These are phyloP conservation scores for Borostomias antarcticus DNA, from an alignment of 2,797 vertebrate species.

Conservation along the genomic window DNA sequence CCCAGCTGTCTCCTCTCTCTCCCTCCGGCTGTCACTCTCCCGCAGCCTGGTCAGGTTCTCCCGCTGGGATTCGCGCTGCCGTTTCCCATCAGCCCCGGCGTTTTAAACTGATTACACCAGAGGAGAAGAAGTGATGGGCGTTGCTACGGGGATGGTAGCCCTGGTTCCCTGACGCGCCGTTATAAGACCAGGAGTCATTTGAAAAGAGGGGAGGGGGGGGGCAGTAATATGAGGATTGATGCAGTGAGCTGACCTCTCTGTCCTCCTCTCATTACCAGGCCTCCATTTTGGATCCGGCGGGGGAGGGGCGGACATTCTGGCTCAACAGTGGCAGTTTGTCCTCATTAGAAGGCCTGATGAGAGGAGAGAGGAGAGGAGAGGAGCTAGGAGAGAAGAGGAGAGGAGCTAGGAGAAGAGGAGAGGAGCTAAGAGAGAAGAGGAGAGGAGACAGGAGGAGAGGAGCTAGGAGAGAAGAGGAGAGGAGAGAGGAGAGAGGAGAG, in stretches of 20 bases:
- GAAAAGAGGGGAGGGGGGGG: conserved; percentile 72
- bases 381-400: too few relatives aligned
- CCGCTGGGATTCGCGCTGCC: conserved; percentile 59
- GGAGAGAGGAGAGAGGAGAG: too few relatives aligned
- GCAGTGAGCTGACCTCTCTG: conserved; percentile 73
- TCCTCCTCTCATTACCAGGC: conserved; percentile 79
- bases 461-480: too few relatives aligned
- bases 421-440: too few relatives aligned
- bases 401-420: too few relatives aligned
- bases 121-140: conserved; percentile 68
- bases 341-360: conserved; percentile 91
- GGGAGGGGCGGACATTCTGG: conserved; percentile 83
- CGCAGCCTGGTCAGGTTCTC: conserved; percentile 39
- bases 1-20: conserved; percentile 4
- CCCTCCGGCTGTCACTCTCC: background rate
- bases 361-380: too few relatives aligned
- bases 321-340: conserved; percentile 87
- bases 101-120: conserved; percentile 78
- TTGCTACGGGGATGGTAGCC: conserved; percentile 71
- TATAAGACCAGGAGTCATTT: conserved; percentile 81
- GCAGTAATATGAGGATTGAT: conserved; percentile 87
- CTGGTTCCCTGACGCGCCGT: conserved; percentile 79
- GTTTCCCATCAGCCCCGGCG: conserved; percentile 68
- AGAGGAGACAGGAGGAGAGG: too few relatives aligned
- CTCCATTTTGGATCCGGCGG: conserved; percentile 80